Evolutionary conservation across 2,797 vertebrate genomes (phyloP), one percentile per base, ranked within the genome.

Genomic region (Phyllotis vaccarum): DNA sequence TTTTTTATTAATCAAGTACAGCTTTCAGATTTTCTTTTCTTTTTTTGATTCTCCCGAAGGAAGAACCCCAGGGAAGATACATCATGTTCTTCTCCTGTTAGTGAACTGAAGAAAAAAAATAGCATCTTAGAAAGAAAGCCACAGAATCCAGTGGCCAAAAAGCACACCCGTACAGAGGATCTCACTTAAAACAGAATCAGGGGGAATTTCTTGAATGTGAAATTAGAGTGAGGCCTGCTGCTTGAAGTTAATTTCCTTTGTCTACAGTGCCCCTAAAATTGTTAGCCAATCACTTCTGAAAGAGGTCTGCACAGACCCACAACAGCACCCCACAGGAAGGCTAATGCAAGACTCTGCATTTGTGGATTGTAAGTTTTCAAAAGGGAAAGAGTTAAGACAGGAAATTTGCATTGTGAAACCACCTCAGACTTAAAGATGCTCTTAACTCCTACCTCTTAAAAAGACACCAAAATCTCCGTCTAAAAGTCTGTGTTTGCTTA

Each of bases 401-500:
- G 75, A 97, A 94, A 95, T 95, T 93, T 95, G 68, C 40, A 86
- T 94, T 86, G 68, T 66, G 16, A 92, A 94, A 93, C 78, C 58
- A 90, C 24, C 72, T 72, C 79, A 90, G 87, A 82, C 31, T 96
- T 85, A 27, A 83, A 90, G 91, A 27, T 58, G 60, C 22, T 82
- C 60, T 80, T 90, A 68, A 94, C 2, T 70, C 21, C 21, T 31
- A 66, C 56, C 52, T 29, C 76, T 70, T 43, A 54, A 54, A n/a
- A n/a, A 49, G 85, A 93, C 70, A 68, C 72, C 58, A 95, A 91
- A 22, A 17, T 72, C 49, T 75, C 13, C 22, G 81, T 80, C 14
- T 91, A 19, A 66, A 80, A 88, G 16, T 62, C 72, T 17, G 37
- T 29, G 27, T n/a, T 94, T 40, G 12, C 27, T 70, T 90, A 13